Base-by-base conservation (phyloP, 2,113 vertebrate species). In the Nothobranchius kuhntae region DNA sequence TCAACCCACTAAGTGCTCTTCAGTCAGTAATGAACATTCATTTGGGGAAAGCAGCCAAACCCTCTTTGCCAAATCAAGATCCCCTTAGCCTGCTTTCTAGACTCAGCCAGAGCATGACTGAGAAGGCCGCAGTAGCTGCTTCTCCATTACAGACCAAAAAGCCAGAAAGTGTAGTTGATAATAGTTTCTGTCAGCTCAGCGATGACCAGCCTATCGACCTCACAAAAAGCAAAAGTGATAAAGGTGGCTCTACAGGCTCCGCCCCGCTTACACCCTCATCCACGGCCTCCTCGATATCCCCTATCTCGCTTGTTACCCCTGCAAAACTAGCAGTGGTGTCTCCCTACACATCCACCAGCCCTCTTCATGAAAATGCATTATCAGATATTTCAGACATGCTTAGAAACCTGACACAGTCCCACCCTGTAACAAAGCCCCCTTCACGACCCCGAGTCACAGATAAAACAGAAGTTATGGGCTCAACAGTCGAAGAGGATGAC, bases 11-110 rank as follows among this genome's bases (percentile, higher is more conserved):
- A 94, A 99, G 97, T 75, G 98, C 98, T 84, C 95, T 99, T 85
- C 97, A 99, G 74, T 98, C 98, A 2, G 95, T 99, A 88, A 99
- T 99, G 97, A 99, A 99, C 89, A 95, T 99, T 89, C 98, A 99
- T 91, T 92, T 99, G 81, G 97, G 96, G 71, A 99, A 99, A 93
- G 97, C 95, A 13, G 97, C 98, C 84, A 99, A 99, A 87, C 98
- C 97, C 1, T 94, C 96, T n/a, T 89, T 96, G 87, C 95, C 97
- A 0, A 92, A 95, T 61, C 93, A 98, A 63, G 98, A 99, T 91
- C 98, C 98, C 79, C 95, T 99, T 94, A 98, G 96, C 85, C 96
- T 99, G 94, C 94, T 99, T 47, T 97, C 98, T 80, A 98, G 96
- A 91, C 97, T 99, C 90, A 99, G 95, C 91, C 97, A 98, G 85